phyloP scores from a whole-genome alignment of 1,140 invertebrate genomes.

The Lutraria rhynchaena region DNA sequence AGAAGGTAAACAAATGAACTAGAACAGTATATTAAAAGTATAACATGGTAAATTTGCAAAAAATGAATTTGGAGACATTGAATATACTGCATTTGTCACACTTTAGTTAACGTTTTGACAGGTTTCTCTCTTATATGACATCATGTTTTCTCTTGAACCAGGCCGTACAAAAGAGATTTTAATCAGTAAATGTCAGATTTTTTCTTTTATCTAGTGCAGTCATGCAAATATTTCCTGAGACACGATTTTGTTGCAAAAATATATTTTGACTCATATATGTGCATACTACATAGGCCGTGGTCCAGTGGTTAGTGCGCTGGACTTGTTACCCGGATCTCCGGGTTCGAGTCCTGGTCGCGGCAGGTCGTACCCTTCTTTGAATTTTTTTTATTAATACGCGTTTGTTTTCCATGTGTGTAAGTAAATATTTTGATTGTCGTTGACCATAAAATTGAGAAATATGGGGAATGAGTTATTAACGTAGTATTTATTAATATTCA shows the following conservation, averaged over 20 bases:
- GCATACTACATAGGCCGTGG: too few species aligned
- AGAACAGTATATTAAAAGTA: neutral
- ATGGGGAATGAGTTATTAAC: too few species aligned
- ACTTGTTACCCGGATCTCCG: too few species aligned
- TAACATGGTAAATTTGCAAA: neutral
- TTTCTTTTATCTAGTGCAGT: neutral
- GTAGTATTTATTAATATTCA: too few species aligned
- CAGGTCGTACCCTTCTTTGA: too few species aligned
- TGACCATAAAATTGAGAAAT: too few species aligned
- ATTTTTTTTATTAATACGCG: too few species aligned
- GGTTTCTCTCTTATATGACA: neutral
- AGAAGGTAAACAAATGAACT: neutral
- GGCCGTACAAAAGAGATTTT: neutral
- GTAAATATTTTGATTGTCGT: too few species aligned
- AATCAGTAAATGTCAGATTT: neutral
- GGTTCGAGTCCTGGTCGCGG: too few species aligned
- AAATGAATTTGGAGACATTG: neutral
- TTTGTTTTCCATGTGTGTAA: too few species aligned
- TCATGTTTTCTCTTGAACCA: neutral
- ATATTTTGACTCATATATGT: neutral
- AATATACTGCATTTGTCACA: neutral
- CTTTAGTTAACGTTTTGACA: neutral
- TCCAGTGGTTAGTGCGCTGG: too few species aligned
- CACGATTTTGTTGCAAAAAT: conserved; percentile 6
- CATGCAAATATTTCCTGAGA: neutral